Evolutionary conservation across 2,113 vertebrate genomes (phyloP).

Genomic region (Callipepla californica): DNA sequence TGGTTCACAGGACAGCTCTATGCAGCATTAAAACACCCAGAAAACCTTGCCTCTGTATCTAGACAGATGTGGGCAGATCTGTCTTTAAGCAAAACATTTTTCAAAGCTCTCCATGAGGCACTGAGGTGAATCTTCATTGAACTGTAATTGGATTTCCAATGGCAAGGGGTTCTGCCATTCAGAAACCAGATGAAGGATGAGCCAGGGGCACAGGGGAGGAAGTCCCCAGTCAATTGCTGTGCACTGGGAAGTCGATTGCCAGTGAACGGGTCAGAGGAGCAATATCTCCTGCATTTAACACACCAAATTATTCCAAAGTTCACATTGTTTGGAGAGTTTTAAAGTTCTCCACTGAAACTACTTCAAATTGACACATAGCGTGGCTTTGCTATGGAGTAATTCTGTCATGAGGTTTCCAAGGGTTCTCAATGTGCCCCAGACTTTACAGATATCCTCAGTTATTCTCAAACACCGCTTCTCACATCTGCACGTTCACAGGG

Average conservation of each 20-base stretch:
- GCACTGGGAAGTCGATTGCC: not conserved
- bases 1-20: not conserved
- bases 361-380: not conserved
- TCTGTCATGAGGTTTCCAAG: not conserved
- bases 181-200: conserved; percentile 44
- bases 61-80: not conserved
- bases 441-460: not conserved
- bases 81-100: conserved; percentile 41
- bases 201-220: not conserved
- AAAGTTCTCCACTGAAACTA: not conserved
- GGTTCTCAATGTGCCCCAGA: not conserved
- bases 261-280: accelerated
- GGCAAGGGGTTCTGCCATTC: not conserved
- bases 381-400: not conserved
- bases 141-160: conserved; percentile 53
- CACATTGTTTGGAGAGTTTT: not conserved
- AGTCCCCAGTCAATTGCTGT: not conserved
- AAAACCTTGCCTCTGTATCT: not conserved
- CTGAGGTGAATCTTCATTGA: conserved; percentile 53
- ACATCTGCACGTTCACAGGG: not conserved
- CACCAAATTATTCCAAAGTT: not conserved
- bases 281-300: not conserved
- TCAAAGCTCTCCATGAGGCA: conserved; percentile 44
- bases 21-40: not conserved
- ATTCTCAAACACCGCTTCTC: not conserved